Base-by-base conservation (phyloP, 2,113 vertebrate species). In the Mus musculus region DNA sequence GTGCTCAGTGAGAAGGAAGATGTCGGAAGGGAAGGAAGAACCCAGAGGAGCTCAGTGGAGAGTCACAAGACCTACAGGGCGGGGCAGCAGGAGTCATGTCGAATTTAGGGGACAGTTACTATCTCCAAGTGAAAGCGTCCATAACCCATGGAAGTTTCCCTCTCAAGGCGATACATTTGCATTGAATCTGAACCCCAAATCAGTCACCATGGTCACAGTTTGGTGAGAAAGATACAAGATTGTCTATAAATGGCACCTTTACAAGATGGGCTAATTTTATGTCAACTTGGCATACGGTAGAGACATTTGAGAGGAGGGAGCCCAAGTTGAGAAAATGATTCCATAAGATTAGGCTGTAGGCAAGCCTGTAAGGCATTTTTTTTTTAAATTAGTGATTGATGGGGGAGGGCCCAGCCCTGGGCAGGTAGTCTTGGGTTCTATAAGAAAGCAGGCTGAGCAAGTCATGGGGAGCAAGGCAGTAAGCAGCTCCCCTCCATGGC, bases 31-130 rank as follows among this genome's bases (percentile, higher is more conserved):
- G 73, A 94, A 14, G 52, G 77, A 13, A 33, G 59, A 82, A 63
- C 22, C 6, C 46, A n/a, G 84, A 87, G 91, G 71, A 85, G 30
- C 30, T 39, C 86, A 3, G 3, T 26, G 36, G 11, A 52, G 10
- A 39, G 26, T 14, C 24, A 69, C 0, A 0, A 42, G 42, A 36
- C 78, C 85, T 69, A 9, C 22, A 72, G 0, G 0, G 42, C 16
- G 54, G 80, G 72, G 39, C 42, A 63, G 36, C 22, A 39, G 12
- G 46, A 20, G 56, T 78, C 56, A 59, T 0, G 0, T 3, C 42
- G 26, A 88, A 22, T 36, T 89, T 36, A 71, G 8, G 36, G n/a
- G 33, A 93, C 24, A 56, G n/a, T 81, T 89, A 63, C 46, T 52
- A 59, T 80, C 67, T 80, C 78, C 65, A 59, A 39, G 5, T 1